A percentile compares a stretch with the other conserved stretches of the same genome.
Evolutionary conservation across 2,113 vertebrate species (phyloP).

Genomic region (Opisthocomus hoazin): DNA sequence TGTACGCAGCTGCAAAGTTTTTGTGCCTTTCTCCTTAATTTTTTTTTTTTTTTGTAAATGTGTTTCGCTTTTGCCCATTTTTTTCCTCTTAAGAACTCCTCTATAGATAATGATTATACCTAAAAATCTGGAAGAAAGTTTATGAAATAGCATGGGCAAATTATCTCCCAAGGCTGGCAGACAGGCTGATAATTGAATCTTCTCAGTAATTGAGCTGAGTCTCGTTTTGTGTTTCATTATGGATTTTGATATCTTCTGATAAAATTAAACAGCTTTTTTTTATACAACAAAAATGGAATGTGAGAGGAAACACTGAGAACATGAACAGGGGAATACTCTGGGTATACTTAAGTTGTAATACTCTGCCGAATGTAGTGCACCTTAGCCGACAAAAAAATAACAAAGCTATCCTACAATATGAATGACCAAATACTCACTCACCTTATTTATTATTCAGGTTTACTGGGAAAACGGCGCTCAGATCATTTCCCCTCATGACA

Average conservation of each 20-base stretch:
- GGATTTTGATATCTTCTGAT: neutral
- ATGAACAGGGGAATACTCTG: neutral
- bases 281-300: neutral
- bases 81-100: neutral
- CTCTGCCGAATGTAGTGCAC: neutral
- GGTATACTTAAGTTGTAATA: neutral
- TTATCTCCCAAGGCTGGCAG: neutral
- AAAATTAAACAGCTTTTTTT: neutral
- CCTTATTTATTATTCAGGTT: conserved; percentile 71
- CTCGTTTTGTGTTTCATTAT: neutral
- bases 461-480: conserved; percentile 97
- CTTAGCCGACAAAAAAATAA: neutral
- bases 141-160: neutral
- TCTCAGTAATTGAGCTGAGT: neutral
- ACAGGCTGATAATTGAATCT: neutral
- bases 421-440: neutral
- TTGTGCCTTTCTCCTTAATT: neutral
- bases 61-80: neutral
- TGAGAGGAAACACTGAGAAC: neutral
- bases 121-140: neutral
- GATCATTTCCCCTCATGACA: conserved; percentile 92
- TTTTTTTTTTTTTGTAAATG: neutral
- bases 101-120: neutral
- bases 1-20: neutral
- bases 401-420: neutral